Percentiles rank a stretch among this genome's conserved stretches.
These are phyloP conservation scores for Chaenodraco wilsoni DNA, from an alignment of 2,797 vertebrate genomes.

Conservation along the genomic window DNA sequence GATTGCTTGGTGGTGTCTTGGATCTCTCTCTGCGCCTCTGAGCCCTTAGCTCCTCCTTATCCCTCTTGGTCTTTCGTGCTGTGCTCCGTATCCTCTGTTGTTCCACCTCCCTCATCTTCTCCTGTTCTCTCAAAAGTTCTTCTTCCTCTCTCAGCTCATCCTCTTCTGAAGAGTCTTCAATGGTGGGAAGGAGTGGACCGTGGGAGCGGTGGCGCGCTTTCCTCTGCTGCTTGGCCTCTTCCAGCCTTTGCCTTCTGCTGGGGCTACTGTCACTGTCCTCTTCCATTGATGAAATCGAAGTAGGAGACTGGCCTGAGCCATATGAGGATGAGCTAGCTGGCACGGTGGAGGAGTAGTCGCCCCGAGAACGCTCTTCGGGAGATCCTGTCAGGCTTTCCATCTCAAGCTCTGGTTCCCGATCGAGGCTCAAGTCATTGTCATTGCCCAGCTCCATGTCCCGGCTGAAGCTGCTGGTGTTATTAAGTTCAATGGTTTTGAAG, in stretches of 20 bases:
- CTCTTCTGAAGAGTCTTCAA: slow-evolving; percentile 98
- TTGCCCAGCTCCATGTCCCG: slow-evolving; percentile 90
- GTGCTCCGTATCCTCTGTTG: slow-evolving; percentile 98
- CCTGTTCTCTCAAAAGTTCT: slow-evolving; percentile 96
- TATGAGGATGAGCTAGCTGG: slow-evolving; percentile 96
- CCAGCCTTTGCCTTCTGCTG: slow-evolving; percentile 93
- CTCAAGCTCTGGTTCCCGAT: slow-evolving; percentile 96
- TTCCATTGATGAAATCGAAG: slow-evolving; percentile 97
- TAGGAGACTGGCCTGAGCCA: slow-evolving; percentile 95
- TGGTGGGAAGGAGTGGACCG: slow-evolving; percentile 95
- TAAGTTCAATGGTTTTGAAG: slow-evolving; percentile 98
- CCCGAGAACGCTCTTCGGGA: slow-evolving; percentile 94
- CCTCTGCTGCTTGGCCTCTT: slow-evolving; percentile 98
- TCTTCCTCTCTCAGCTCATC: slow-evolving; percentile 98
- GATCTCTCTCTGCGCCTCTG: slow-evolving; percentile 97
- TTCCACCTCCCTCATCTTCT: slow-evolving; percentile 99
- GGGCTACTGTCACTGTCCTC: slow-evolving; percentile 99
- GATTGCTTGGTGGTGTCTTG: slow-evolving; percentile 97
- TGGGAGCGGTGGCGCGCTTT: slow-evolving; percentile 97
- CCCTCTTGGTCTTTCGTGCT: slow-evolving; percentile 94
- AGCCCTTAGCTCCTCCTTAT: slow-evolving; percentile 97
- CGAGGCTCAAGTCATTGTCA: slow-evolving; percentile 89
- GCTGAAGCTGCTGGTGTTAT: slow-evolving; percentile 92
- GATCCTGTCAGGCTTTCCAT: slow-evolving; percentile 99
- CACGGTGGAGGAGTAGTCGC: slow-evolving; percentile 95